phyloP scores from a whole-genome alignment of 2,797 vertebrate species.

The Gymnodraco acuticeps region DNA sequence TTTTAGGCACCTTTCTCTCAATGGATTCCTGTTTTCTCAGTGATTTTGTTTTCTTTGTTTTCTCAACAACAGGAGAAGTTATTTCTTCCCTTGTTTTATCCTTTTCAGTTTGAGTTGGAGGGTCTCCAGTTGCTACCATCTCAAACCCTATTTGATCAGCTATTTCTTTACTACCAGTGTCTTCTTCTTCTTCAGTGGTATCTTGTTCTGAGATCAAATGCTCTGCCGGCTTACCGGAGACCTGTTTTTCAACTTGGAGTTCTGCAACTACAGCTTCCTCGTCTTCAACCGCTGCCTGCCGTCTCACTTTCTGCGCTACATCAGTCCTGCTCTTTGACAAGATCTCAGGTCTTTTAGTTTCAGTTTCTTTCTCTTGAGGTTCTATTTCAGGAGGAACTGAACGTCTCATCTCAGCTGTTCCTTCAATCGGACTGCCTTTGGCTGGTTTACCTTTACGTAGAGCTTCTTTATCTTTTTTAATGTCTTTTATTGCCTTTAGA shows the following conservation, averaged over 20 bases:
- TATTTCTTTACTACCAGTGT: background rate
- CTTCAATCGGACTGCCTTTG: conserved; percentile 9
- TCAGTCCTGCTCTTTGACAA: conserved; percentile 16
- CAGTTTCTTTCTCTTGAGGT: background rate
- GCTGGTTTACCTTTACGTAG: conserved; percentile 29
- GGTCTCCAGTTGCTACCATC: background rate
- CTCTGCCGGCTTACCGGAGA: rapidly evolving
- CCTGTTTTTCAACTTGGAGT: background rate
- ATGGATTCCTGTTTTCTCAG: background rate
- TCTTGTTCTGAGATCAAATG: background rate
- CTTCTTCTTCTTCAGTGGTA: background rate
- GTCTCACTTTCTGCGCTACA: conserved; percentile 1
- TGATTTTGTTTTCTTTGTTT: background rate
- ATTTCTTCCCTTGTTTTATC: background rate
- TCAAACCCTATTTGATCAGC: background rate
- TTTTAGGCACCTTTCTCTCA: background rate
- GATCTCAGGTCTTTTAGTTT: background rate
- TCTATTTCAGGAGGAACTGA: background rate
- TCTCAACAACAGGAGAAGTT: background rate
- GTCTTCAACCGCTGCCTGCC: conserved; percentile 5
- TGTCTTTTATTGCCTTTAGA: conserved; percentile 6
- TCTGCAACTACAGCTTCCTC: background rate
- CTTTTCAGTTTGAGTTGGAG: background rate
- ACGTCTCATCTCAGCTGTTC: conserved; percentile 22
- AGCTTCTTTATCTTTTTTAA: background rate